These are phyloP conservation scores for Aviceda cuculoides DNA, from an alignment of 2,797 vertebrate genomes.

Conservation along the genomic window DNA sequence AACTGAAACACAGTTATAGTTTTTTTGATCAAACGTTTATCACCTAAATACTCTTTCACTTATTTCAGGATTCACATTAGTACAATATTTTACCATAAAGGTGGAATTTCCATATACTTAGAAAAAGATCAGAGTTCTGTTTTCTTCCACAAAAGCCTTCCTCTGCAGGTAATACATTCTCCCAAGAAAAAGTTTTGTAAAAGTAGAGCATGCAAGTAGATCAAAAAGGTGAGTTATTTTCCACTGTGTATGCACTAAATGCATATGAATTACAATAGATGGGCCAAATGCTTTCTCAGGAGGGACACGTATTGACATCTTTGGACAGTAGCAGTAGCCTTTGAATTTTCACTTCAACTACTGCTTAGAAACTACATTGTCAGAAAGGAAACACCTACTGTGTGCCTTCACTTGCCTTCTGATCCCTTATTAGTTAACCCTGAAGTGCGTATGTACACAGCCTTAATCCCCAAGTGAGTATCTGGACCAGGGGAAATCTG, in stretches of 20 bases:
- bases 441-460: constrained; percentile 70
- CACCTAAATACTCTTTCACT: neutral
- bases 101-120: neutral
- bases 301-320: constrained; percentile 2
- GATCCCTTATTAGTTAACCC: constrained; percentile 71
- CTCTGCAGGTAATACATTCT: neutral
- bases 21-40: neutral
- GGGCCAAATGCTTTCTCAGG: neutral
- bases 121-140: neutral
- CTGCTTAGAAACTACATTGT: constrained; percentile 53
- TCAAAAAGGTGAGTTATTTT: neutral
- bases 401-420: constrained; percentile 64
- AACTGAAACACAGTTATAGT: neutral
- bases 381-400: constrained; percentile 67
- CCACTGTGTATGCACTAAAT: neutral
- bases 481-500: constrained; percentile 75
- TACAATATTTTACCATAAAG: neutral
- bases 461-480: constrained; percentile 66
- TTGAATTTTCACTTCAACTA: constrained; percentile 53
- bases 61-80: neutral
- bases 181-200: neutral
- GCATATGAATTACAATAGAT: neutral
- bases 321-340: constrained; percentile 51
- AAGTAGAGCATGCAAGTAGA: neutral
- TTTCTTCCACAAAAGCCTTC: neutral